Evolutionary conservation across 2,113 vertebrate genomes (phyloP).

Genomic region (Xenopus laevis): DNA sequence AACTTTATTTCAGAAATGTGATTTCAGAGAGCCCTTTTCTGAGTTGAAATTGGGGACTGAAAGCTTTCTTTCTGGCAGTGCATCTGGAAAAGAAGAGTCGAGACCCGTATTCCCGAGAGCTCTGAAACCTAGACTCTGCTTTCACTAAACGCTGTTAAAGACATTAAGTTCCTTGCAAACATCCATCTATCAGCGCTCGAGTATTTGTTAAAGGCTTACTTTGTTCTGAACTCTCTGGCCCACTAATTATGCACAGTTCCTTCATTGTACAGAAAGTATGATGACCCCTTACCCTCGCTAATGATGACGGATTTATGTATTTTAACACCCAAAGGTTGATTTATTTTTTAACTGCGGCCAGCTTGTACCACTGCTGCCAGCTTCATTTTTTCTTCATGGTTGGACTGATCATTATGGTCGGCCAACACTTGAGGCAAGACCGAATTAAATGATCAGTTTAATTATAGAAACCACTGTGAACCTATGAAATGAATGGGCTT

Average conservation of each 20-base stretch:
- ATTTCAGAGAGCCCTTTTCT: slow-evolving; percentile 14
- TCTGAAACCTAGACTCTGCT: slow-evolving; percentile 59
- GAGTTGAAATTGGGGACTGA: slow-evolving; percentile 51
- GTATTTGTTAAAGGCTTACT: slow-evolving; percentile 59
- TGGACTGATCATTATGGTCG: slow-evolving; percentile 29
- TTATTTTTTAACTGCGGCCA: slow-evolving; percentile 61
- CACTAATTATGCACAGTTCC: slow-evolving; percentile 62
- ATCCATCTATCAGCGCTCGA: slow-evolving; percentile 63
- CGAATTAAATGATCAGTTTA: too few species aligned
- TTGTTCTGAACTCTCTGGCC: slow-evolving; percentile 62
- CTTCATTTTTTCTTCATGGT: slow-evolving; percentile 52
- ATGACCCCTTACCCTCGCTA: slow-evolving; percentile 56
- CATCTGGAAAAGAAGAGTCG: slow-evolving; percentile 54
- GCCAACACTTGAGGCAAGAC: too few species aligned
- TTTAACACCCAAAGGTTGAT: slow-evolving; percentile 58
- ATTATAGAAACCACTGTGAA: too few species aligned
- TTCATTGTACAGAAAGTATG: slow-evolving; percentile 56
- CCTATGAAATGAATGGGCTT: too few species aligned
- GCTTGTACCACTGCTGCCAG: slow-evolving; percentile 46
- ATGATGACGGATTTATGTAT: slow-evolving; percentile 68
- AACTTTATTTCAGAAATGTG: slow-evolving; percentile 43
- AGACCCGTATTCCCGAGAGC: slow-evolving; percentile 57
- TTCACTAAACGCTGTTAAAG: slow-evolving; percentile 60
- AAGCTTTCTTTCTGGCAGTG: slow-evolving; percentile 53
- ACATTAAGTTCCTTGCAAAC: slow-evolving; percentile 65